A percentile compares a stretch with the other conserved stretches of the same genome.
Evolutionary conservation across 2,113 vertebrate species (phyloP).

Genomic region (Colistium nudipinnis): DNA sequence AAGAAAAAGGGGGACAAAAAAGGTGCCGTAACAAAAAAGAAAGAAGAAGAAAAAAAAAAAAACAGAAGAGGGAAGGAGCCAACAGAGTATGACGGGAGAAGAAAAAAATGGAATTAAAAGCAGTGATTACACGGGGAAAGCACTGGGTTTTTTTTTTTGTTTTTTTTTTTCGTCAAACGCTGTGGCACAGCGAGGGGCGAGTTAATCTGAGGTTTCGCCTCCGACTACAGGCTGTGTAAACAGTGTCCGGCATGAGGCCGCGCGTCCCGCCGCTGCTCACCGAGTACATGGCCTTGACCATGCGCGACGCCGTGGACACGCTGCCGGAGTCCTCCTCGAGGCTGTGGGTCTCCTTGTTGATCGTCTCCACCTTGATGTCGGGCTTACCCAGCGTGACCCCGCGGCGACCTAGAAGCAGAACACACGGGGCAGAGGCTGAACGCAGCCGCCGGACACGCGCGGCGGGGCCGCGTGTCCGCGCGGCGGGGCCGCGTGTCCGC

Average conservation of each 20-base stretch:
- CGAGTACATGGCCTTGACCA: conserved; percentile 99
- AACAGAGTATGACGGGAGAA: conserved; percentile 64
- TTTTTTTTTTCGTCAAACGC: conserved; percentile 49
- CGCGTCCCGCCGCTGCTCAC: conserved; percentile 79
- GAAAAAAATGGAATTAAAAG: conserved; percentile 69
- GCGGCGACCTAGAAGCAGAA: conserved; percentile 87
- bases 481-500: too few species aligned
- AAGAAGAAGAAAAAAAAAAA: conserved; percentile 15
- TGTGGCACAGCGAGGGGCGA: conserved; percentile 44
- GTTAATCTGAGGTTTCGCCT: conserved; percentile 50
- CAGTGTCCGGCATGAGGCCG: conserved; percentile 47
- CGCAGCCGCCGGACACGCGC: conserved; percentile 48
- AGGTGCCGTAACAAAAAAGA: conserved; percentile 53
- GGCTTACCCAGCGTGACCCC: conserved; percentile 95
- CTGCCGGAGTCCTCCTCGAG: conserved; percentile 94
- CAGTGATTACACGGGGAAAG: conserved; percentile 48
- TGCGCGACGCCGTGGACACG: conserved; percentile 92
- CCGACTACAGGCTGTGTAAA: conserved; percentile 63
- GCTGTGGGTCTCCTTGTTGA: conserved; percentile 94
- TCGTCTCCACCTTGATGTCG: conserved; percentile 98
- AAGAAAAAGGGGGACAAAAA: conserved; percentile 35
- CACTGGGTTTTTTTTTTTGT: conserved; percentile 39
- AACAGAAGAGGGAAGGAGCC: conserved; percentile 53
- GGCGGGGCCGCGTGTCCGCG: conserved; percentile 29
- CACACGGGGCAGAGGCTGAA: conserved; percentile 49